Evolutionary conservation across 2,888 invertebrate genomes (phyloP).

Genomic region (Oeneis ivallda): DNA sequence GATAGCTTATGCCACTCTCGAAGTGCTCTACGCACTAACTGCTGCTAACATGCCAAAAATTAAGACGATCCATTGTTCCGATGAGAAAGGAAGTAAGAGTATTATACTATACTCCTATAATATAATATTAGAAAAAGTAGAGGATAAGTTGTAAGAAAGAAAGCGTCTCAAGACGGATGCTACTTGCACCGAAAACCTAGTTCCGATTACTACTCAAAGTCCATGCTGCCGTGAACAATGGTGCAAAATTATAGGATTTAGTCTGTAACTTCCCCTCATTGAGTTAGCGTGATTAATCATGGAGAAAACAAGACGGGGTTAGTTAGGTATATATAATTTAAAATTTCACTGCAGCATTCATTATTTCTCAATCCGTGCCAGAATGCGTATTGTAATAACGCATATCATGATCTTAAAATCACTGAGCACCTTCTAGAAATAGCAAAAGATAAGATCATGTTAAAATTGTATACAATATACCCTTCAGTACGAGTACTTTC

Average conservation of each 20-base stretch:
- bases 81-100: no score
- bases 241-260: constrained; percentile 75
- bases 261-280: constrained; percentile 64
- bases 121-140: constrained; percentile 26
- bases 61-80: no score
- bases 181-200: constrained; percentile 73
- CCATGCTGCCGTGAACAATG: constrained; percentile 58
- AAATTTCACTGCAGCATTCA: constrained; percentile 18
- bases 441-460: no score
- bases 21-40: no score
- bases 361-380: constrained; percentile 1
- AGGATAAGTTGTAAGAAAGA: constrained; percentile 45
- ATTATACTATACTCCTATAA: no score
- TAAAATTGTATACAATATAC: no score
- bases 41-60: no score
- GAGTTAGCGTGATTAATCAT: constrained; percentile 75
- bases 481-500: no score
- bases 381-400: constrained; percentile 22
- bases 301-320: constrained; percentile 67
- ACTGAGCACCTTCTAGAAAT: not conserved
- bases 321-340: constrained; percentile 41
- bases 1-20: no score
- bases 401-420: constrained; percentile 10
- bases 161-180: constrained; percentile 60
- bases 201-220: constrained; percentile 44